Conservation (phyloP, 1,140 invertebrate species). For the Augochlora pura region DNA sequence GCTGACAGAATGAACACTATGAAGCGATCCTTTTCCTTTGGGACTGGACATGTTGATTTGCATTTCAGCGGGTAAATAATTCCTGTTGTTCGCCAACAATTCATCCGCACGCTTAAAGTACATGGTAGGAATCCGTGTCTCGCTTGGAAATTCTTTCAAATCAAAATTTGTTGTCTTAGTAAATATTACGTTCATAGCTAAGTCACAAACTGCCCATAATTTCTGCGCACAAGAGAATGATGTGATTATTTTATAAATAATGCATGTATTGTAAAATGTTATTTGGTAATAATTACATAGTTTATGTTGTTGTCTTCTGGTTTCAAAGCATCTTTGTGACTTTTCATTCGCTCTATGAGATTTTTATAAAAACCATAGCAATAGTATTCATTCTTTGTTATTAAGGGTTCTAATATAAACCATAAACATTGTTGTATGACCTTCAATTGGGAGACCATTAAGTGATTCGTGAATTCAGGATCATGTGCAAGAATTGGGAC, state of each 20-base stretch:
- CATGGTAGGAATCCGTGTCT: conserved; percentile 92
- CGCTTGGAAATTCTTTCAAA: conserved; percentile 92
- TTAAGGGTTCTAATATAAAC: conserved; percentile 96
- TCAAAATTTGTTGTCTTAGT: conserved; percentile 93
- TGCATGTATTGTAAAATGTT: neutral
- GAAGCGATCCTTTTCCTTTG: conserved; percentile 78
- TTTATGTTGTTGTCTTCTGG: conserved; percentile 90
- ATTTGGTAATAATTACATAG: conserved; percentile 83
- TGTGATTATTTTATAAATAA: neutral
- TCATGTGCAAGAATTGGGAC: conserved; percentile 96
- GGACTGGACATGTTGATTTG: conserved; percentile 82
- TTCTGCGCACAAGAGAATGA: conserved; percentile 84
- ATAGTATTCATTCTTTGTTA: conserved; percentile 95
- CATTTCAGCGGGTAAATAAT: conserved; percentile 86
- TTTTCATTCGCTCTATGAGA: conserved; percentile 94
- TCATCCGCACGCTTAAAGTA: conserved; percentile 89
- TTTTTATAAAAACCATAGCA: conserved; percentile 98
- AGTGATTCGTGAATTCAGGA: conserved; percentile 88
- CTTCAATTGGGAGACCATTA: conserved; percentile 88
- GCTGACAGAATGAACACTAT: conserved; percentile 74
- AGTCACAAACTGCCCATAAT: conserved; percentile 97
- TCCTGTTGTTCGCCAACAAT: conserved; percentile 85
- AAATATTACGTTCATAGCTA: conserved; percentile 93
- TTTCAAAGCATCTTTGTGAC: conserved; percentile 93
- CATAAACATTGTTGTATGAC: conserved; percentile 92